Base-by-base conservation (phyloP, 2,113 vertebrate genomes). In the Bufo gargarizans region DNA sequence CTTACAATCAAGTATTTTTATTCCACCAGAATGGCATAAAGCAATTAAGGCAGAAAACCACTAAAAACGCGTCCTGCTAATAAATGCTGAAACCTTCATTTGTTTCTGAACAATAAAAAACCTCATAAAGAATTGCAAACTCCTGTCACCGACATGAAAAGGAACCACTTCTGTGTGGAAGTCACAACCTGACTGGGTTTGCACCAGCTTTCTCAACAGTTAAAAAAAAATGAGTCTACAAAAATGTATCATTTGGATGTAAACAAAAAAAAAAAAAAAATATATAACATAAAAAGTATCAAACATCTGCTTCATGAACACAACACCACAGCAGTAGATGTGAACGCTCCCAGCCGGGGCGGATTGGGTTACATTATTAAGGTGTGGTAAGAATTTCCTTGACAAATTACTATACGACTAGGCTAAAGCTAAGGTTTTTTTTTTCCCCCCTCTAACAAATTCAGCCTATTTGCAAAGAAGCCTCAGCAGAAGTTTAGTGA, bases 41-140 rank as follows among this genome's bases (percentile, higher is more conserved):
- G 11, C 20, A 82, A 82, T 82, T 82, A 67, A 14, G 11, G 20
- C 10, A 14, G 81, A 19, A 84, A 85, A 76, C 22, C 47, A 77
- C 58, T 79, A 77, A 77, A 67, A 79, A 53, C 47, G 55, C 14
- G 7, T 78, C 74, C 43, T 10, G 55, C 85, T 86, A 77, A 76
- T 86, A 86, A 78, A 85, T 11, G 49, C n/a, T 85, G 20, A 85
- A 85, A 49, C 58, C 13, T 78, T 77, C 85, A 79, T 86, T 78
- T 86, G 74, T 86, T 77, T 86, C 20, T 67, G 47, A 67, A 63
- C 74, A 79, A 86, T 86, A 86, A 67, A 86, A 65, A 13, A 2
- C 59, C 55, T 65, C 56, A 86, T 86, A 86, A 85, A 85, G 49
- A 61, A 4, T 11, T 10, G 43, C 9, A 76, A 86, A 22, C 20